Conservation (phyloP, 2,797 vertebrate genomes). For the Geotrypetes seraphini region DNA sequence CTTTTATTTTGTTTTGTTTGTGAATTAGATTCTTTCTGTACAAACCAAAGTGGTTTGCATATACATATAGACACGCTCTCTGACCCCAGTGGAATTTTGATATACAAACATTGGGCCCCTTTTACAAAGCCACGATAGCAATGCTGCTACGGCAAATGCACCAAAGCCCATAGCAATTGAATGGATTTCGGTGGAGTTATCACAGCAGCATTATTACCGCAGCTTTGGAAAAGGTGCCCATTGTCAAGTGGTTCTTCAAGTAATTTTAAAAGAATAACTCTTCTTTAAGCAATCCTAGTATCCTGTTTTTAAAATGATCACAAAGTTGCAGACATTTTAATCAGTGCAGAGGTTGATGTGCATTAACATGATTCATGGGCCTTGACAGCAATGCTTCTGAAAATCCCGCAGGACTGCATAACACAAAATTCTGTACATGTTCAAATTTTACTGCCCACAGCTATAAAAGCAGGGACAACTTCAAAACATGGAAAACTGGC, state of each 20-base stretch:
- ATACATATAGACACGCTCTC: too few relatives aligned
- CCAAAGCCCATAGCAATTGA: too few relatives aligned
- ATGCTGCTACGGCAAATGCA: too few relatives aligned
- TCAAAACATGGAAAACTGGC: slow-evolving; percentile 68
- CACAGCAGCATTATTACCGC: too few relatives aligned
- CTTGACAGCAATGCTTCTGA: slow-evolving; percentile 69
- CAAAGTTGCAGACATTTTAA: slow-evolving; percentile 75
- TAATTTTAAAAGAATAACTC: slow-evolving; percentile 42
- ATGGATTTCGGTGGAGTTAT: too few relatives aligned
- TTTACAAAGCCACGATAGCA: too few relatives aligned
- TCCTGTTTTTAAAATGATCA: slow-evolving; percentile 71
- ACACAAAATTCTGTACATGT: slow-evolving; percentile 69
- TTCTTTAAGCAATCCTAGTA: slow-evolving; percentile 59
- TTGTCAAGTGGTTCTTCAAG: too few relatives aligned
- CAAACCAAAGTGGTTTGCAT: too few relatives aligned
- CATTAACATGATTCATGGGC: slow-evolving; percentile 73
- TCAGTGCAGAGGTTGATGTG: slow-evolving; percentile 71
- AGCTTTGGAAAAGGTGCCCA: too few relatives aligned
- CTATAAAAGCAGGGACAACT: slow-evolving; percentile 59
- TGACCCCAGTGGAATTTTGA: too few relatives aligned
- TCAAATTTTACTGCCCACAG: slow-evolving; percentile 73
- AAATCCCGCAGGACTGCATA: slow-evolving; percentile 66
- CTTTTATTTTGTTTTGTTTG: too few relatives aligned
- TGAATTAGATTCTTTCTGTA: slow-evolving; percentile 27
- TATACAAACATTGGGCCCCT: too few relatives aligned